These are phyloP conservation scores for Steinernema scapterisci DNA, from an alignment of 2,888 invertebrate genomes.

Conservation along the genomic window DNA sequence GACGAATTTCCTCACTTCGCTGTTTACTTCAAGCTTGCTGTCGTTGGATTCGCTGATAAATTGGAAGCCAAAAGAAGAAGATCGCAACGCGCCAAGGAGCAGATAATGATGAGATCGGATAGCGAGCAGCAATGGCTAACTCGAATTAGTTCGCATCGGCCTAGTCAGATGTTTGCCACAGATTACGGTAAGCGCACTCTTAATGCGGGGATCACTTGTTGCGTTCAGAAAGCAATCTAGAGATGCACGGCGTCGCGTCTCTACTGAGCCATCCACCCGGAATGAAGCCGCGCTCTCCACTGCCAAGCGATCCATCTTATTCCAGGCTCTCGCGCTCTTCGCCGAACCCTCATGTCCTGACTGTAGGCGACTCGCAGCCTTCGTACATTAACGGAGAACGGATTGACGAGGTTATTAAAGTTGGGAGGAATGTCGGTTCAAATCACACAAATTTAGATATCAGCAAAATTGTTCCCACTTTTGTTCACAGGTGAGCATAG, in stretches of 20 bases:
- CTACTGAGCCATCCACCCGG: not conserved
- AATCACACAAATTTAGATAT: slow-evolving; percentile 53
- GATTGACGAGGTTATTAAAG: slow-evolving; percentile 61
- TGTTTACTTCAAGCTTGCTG: slow-evolving; percentile 58
- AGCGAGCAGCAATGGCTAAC: slow-evolving; percentile 65
- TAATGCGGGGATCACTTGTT: too few relatives aligned
- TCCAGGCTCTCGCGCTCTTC: slow-evolving; percentile 22
- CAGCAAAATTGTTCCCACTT: slow-evolving; percentile 64
- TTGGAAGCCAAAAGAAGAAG: slow-evolving; percentile 48
- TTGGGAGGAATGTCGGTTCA: not conserved
- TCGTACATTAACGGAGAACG: slow-evolving; percentile 60
- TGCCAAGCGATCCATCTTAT: not conserved
- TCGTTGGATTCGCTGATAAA: slow-evolving; percentile 67
- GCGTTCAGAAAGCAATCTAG: not conserved
- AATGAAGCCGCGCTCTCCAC: slow-evolving; percentile 3
- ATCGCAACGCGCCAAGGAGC: slow-evolving; percentile 51
- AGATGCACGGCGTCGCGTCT: not conserved
- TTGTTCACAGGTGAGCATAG: slow-evolving; percentile 50
- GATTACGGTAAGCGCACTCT: not conserved
- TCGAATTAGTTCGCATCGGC: slow-evolving; percentile 38
- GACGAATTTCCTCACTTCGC: not conserved
- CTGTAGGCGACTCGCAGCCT: slow-evolving; percentile 45
- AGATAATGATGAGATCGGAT: slow-evolving; percentile 59
- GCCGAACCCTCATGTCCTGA: slow-evolving; percentile 38
- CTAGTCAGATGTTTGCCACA: slow-evolving; percentile 34